Evolutionary conservation across 53 echinoderm and acorn worm species (phyloP).

Genomic region (Crossaster papposus): DNA sequence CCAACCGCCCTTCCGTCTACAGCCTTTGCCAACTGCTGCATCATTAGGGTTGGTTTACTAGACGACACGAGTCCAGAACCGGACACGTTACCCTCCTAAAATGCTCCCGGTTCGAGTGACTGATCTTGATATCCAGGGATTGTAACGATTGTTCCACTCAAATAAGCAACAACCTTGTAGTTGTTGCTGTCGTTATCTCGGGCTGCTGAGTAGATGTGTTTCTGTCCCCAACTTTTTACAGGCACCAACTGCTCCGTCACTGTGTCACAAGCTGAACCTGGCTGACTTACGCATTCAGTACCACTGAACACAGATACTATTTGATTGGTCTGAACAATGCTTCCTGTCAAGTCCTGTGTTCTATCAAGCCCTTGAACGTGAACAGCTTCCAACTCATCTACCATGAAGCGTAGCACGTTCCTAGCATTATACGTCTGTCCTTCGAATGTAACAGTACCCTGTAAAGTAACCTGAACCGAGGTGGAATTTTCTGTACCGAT

Average conservation of each 20-base stretch:
- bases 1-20: constrained; percentile 49
- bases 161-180: constrained; percentile 62
- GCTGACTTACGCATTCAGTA: constrained; percentile 43
- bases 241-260: constrained; percentile 63
- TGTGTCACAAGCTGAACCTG: constrained; percentile 57
- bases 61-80: constrained; percentile 67
- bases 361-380: constrained; percentile 37
- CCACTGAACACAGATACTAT: constrained; percentile 65
- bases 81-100: constrained; percentile 51
- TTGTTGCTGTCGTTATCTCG: constrained; percentile 30
- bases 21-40: constrained; percentile 54
- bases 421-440: constrained; percentile 56
- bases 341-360: constrained; percentile 55
- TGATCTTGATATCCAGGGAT: constrained; percentile 30
- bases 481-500: constrained; percentile 62
- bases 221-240: constrained; percentile 70
- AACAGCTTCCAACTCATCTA: constrained; percentile 49
- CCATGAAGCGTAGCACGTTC: constrained; percentile 51
- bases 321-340: constrained; percentile 59
- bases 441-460: constrained; percentile 58
- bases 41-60: constrained; percentile 59
- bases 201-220: constrained; percentile 62
- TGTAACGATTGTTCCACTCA: constrained; percentile 44
- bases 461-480: constrained; percentile 53
- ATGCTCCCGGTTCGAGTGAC: constrained; percentile 51